phyloP scores from a whole-genome alignment of 2,113 vertebrate genomes.

The Platichthys stellatus region DNA sequence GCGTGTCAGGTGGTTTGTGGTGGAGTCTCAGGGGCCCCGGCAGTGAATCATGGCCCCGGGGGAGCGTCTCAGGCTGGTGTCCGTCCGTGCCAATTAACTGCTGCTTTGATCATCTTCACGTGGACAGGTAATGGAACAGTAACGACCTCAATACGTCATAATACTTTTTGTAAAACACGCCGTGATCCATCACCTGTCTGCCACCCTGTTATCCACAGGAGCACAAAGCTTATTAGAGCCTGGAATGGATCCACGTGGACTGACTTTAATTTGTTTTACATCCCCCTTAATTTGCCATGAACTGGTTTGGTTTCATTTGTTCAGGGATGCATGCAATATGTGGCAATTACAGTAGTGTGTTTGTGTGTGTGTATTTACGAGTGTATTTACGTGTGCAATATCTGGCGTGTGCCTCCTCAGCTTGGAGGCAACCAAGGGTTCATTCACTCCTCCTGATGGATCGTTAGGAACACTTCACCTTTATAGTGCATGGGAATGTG shows the following conservation, averaged over 20 bases:
- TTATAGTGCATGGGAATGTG: slow-evolving; percentile 14
- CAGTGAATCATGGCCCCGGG: too few species aligned
- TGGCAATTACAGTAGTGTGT: slow-evolving; percentile 36
- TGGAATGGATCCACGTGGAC: neutral
- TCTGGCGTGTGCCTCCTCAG: slow-evolving; percentile 36
- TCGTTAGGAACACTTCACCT: slow-evolving; percentile 53
- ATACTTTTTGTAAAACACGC: slow-evolving; percentile 36
- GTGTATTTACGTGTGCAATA: slow-evolving; percentile 50
- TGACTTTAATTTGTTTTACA: slow-evolving; percentile 5
- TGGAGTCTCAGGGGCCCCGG: too few species aligned
- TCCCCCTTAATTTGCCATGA: neutral
- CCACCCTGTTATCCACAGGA: neutral
- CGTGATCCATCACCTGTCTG: slow-evolving; percentile 43
- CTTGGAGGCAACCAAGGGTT: slow-evolving; percentile 56
- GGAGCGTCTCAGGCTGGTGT: too few species aligned
- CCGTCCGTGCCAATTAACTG: neutral
- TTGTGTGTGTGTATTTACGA: neutral
- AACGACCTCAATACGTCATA: slow-evolving; percentile 44
- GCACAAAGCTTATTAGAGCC: neutral
- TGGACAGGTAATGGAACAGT: slow-evolving; percentile 46
- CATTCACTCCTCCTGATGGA: slow-evolving; percentile 54
- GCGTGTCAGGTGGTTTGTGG: too few species aligned
- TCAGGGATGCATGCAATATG: slow-evolving; percentile 37
- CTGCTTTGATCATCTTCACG: slow-evolving; percentile 19
- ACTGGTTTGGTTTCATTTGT: slow-evolving; percentile 18